Evolutionary conservation across 2,888 invertebrate genomes (phyloP), one percentile per base, ranked within the genome.

Genomic region (Marronus borbonicus): DNA sequence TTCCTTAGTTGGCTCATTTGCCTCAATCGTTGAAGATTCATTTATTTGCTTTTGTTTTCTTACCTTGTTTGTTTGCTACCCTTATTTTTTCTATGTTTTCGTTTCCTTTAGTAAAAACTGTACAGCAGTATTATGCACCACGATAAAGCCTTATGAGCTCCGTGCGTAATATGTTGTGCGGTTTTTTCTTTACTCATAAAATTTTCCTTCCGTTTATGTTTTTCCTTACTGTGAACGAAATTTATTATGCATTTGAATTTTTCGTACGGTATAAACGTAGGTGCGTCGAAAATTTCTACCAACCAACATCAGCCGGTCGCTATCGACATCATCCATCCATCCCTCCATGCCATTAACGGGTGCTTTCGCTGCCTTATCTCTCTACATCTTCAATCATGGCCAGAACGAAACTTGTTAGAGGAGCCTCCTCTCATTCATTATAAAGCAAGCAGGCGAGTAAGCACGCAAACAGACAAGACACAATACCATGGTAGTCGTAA

Each of bases 301-400:
- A 74, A 49, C 44, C 60, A n/a, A 70, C 55, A 74, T 44, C 39
- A 60, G 55, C 49, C 49, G 31, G 36, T 50, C 20, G 64, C 58
- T 70, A 70, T 77, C 64, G 70, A 62, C 49, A 62, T 64, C 62
- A 60, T 62, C 14, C 66, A 49, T 55, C 66, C 76, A 31, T 68
- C 76, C 78, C 65, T 50, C 64, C 68, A 80, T 77, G 79, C 83
- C 83, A 82, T 82, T 82, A 83, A 80, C 80, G 80, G 78, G 76
- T 78, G 80, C 80, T 81, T 81, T 80, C 79, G 80, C 79, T 79
- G 79, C 78, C 79, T 80, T 83, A 83, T 83, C 80, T 81, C 81
- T 83, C 81, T 80, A 81, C 81, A 82, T 82, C 82, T 82, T 82
- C 83, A 82, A 82, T 83, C 82, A 82, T 82, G 80, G 78, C 81